Conservation (phyloP, 2,113 vertebrate genomes). For the Chunga burmeisteri region DNA sequence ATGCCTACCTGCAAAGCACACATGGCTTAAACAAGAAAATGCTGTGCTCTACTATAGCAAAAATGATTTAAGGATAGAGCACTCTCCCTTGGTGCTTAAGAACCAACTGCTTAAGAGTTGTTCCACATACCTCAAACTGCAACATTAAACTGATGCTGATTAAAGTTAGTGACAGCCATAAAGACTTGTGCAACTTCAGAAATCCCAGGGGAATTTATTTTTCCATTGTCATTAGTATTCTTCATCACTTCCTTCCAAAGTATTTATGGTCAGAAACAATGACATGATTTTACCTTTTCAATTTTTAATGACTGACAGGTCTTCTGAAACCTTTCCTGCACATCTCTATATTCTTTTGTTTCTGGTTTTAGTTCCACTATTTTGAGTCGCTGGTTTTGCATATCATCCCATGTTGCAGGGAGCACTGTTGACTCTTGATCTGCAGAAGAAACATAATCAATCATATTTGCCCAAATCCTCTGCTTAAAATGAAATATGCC, state of each 20-base stretch:
- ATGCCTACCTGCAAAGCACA: neutral
- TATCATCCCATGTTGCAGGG: constrained; percentile 75
- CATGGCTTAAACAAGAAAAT: rapidly evolving
- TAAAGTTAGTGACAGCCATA: neutral
- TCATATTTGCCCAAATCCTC: neutral
- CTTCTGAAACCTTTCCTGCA: constrained; percentile 66
- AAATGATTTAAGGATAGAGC: neutral
- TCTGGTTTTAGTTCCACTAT: constrained; percentile 50
- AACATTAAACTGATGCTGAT: neutral
- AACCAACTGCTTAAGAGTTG: neutral
- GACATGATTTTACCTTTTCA: constrained; percentile 68
- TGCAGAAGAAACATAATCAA: neutral
- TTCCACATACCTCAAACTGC: neutral
- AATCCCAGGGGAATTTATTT: neutral
- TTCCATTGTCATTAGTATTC: neutral
- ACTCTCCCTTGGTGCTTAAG: neutral
- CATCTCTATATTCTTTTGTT: constrained; percentile 68
- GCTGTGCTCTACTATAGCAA: neutral
- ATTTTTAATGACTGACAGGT: constrained; percentile 67
- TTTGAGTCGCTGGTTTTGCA: constrained; percentile 55
- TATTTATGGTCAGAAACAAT: neutral
- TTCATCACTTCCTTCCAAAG: neutral
- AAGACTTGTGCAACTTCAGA: neutral
- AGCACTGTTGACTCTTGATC: constrained; percentile 10
- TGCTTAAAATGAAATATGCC: neutral